phyloP scores from a whole-genome alignment of 1,140 invertebrate species.

The Trachymyrmex septentrionalis region DNA sequence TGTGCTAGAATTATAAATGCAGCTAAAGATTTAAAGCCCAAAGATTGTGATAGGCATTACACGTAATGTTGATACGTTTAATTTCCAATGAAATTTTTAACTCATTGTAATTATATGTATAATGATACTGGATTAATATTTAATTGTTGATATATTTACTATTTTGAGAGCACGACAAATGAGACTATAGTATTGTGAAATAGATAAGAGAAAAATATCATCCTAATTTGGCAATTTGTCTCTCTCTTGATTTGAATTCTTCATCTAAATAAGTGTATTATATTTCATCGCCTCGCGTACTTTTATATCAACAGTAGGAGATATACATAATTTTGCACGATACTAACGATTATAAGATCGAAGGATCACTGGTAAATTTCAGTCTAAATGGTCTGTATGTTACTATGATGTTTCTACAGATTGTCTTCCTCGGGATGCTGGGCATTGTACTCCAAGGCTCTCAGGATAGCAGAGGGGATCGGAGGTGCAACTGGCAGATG shows the following conservation, averaged over 20 bases:
- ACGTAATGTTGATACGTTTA: not conserved
- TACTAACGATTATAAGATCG: not conserved
- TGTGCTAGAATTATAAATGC: not conserved
- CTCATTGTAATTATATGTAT: not conserved
- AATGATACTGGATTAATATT: not conserved
- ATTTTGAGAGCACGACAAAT: not conserved
- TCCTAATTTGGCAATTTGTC: not conserved
- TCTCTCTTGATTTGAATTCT: not conserved
- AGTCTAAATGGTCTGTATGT: not conserved
- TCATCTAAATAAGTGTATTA: not conserved
- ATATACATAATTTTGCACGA: not conserved
- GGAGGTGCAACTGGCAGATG: constrained; percentile 86
- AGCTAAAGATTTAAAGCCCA: not conserved
- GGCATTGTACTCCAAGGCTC: constrained; percentile 80
- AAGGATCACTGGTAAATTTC: not conserved
- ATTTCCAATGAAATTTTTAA: not conserved
- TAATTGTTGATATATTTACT: not conserved
- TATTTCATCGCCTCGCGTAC: not conserved
- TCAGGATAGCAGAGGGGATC: constrained; percentile 81
- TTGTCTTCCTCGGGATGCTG: constrained; percentile 78
- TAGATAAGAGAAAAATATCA: not conserved
- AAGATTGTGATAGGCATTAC: not conserved
- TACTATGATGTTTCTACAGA: not conserved
- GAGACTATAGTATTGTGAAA: not conserved
- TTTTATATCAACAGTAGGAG: not conserved